Evolutionary conservation across 2,113 vertebrate species (phyloP).

Genomic region (Catharus bicknelli): DNA sequence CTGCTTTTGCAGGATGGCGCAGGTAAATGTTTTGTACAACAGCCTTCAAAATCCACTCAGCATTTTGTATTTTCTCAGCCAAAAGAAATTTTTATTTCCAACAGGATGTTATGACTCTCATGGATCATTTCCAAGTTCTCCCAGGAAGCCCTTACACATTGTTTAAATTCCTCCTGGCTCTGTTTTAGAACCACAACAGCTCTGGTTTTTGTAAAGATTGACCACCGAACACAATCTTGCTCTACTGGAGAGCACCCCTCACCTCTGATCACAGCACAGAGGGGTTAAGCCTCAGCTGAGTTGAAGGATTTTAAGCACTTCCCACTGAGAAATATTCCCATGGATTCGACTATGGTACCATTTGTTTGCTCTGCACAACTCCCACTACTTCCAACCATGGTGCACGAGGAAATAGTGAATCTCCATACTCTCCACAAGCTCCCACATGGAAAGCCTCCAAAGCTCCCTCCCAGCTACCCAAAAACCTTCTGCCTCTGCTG

Average conservation of each 20-base stretch:
- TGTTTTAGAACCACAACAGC: background rate
- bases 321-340: background rate
- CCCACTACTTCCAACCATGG: background rate
- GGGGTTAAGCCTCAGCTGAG: background rate
- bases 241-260: background rate
- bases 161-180: background rate
- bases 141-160: background rate
- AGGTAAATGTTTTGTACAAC: background rate
- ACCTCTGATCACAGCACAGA: rapidly evolving
- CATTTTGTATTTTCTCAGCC: background rate
- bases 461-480: background rate
- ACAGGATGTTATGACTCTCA: background rate
- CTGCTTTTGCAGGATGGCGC: background rate
- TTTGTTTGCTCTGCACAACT: background rate
- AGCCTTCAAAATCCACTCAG: background rate
- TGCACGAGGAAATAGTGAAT: rapidly evolving
- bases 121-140: background rate
- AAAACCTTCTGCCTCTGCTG: background rate
- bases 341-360: background rate
- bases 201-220: background rate
- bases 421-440: background rate
- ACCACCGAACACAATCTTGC: background rate
- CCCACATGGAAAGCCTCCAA: background rate
- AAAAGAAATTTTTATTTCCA: conserved; percentile 14
- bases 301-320: background rate